Evolutionary conservation across 2,888 invertebrate genomes (phyloP).

Genomic region (Ecliptopera silaceata): DNA sequence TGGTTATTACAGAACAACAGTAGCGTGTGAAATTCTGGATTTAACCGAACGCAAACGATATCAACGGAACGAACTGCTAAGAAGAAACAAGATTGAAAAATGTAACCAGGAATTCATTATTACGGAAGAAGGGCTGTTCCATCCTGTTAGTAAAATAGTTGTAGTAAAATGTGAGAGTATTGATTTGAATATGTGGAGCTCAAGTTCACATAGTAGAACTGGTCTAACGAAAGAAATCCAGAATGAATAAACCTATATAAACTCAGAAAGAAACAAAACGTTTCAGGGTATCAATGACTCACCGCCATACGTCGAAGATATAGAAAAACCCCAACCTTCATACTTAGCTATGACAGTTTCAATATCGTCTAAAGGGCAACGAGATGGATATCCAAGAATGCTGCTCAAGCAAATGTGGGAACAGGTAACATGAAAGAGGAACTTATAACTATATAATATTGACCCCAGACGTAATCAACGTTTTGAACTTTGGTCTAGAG

Average conservation of each 20-base stretch:
- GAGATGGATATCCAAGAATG: constrained; percentile 71
- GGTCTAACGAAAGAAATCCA: too few relatives aligned
- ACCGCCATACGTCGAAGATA: constrained; percentile 67
- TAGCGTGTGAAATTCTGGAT: constrained; percentile 73
- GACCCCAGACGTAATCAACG: neutral
- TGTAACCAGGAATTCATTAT: constrained; percentile 75
- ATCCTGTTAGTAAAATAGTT: constrained; percentile 49
- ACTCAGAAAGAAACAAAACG: too few relatives aligned
- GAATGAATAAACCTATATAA: too few relatives aligned
- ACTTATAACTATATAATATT: neutral
- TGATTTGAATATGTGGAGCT: too few relatives aligned
- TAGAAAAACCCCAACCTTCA: constrained; percentile 64
- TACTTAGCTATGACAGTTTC: constrained; percentile 69
- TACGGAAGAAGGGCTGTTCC: constrained; percentile 64
- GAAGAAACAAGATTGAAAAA: constrained; percentile 64
- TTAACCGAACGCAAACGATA: constrained; percentile 65
- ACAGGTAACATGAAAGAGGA: constrained; percentile 64
- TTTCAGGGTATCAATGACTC: constrained; percentile 70
- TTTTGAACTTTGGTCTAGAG: too few relatives aligned
- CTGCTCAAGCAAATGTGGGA: constrained; percentile 72
- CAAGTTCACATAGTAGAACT: too few relatives aligned
- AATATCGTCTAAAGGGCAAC: constrained; percentile 70
- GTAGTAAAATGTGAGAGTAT: too few relatives aligned
- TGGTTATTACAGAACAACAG: constrained; percentile 55
- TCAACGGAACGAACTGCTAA: constrained; percentile 65